phyloP scores from a whole-genome alignment of 2,113 vertebrate genomes.

The Oncorhynchus mykiss region DNA sequence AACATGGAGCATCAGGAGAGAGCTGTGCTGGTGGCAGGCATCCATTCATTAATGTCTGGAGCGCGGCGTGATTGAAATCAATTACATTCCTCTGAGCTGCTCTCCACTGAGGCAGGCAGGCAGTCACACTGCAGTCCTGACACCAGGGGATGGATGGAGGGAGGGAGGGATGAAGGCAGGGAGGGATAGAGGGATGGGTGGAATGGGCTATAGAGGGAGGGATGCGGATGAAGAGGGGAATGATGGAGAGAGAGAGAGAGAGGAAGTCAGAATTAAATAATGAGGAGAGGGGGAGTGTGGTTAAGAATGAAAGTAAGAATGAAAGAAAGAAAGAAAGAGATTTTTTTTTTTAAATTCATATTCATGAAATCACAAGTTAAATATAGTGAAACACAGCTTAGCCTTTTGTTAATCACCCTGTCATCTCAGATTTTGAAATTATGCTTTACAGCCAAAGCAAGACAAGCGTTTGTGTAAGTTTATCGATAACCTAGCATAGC shows the following conservation, averaged over 20 bases:
- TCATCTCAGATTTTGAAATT: no score
- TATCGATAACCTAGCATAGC: no score
- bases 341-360: no score
- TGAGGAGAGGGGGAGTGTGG: neutral
- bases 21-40: slow-evolving; percentile 11
- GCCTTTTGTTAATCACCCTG: no score
- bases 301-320: no score
- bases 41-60: slow-evolving; percentile 32
- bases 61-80: slow-evolving; percentile 27
- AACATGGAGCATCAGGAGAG: slow-evolving; percentile 16
- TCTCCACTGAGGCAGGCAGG: neutral
- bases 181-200: neutral
- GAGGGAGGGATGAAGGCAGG: neutral
- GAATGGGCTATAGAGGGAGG: no score
- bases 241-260: neutral
- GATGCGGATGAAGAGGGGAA: neutral
- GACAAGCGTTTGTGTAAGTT: no score
- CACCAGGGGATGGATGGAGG: neutral
- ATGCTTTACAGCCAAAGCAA: no score
- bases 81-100: slow-evolving; percentile 28
- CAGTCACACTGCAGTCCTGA: neutral
- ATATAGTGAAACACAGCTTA: no score
- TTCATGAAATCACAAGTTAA: no score
- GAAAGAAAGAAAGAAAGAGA: no score
- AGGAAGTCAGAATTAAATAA: neutral